A percentile compares a stretch with the other conserved stretches of the same genome.
Evolutionary conservation across 2,797 vertebrate species (phyloP).

Genomic region (Anolis apletophallus): DNA sequence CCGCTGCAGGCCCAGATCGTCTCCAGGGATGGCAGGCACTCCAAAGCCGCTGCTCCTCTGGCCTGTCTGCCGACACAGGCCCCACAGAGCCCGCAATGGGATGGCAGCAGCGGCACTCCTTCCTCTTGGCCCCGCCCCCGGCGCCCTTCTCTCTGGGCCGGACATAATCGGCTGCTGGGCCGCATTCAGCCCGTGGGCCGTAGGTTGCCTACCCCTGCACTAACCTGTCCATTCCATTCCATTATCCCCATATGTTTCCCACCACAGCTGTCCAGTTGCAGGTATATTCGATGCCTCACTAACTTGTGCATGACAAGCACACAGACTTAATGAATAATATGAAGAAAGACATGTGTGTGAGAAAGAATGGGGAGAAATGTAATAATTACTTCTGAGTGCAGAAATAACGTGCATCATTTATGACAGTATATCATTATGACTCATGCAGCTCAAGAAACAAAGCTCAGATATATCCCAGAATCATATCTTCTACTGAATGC

Average conservation of each 20-base stretch:
- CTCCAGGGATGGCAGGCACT: too few species aligned
- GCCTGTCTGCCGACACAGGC: too few species aligned
- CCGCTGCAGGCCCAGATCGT: too few species aligned
- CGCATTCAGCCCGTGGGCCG: too few species aligned
- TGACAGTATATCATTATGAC: conserved; percentile 4
- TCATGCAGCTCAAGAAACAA: background rate
- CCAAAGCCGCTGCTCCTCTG: too few species aligned
- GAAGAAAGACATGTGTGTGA: background rate
- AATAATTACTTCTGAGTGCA: background rate
- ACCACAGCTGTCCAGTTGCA: background rate
- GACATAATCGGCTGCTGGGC: too few species aligned
- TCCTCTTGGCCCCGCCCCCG: too few species aligned
- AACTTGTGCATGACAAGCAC: background rate
- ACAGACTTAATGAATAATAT: background rate
- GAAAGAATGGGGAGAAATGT: background rate
- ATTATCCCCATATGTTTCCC: background rate
- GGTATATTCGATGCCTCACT: background rate
- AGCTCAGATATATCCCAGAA: background rate
- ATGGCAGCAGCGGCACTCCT: too few species aligned
- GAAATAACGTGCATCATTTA: background rate
- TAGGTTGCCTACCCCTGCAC: too few species aligned
- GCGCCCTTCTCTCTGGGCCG: too few species aligned
- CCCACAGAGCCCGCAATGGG: too few species aligned
- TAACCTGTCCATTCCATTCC: background rate
- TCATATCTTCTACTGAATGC: background rate